Percentiles rank a stretch among this genome's conserved stretches.
Conservation (phyloP, 1,140 invertebrate species). For the Drosophila watanabei region DNA sequence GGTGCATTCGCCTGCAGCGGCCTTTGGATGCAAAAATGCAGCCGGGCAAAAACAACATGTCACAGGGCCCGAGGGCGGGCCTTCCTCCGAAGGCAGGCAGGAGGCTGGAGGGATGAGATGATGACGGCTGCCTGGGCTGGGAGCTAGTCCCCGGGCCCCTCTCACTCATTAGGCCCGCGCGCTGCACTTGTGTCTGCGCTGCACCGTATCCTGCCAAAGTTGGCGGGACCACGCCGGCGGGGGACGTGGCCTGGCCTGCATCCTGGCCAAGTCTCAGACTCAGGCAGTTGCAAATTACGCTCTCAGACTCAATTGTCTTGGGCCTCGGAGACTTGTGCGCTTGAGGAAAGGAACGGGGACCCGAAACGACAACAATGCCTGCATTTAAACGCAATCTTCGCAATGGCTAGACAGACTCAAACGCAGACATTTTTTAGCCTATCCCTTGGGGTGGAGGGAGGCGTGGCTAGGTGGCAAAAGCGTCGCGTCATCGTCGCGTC, state of each 20-base stretch:
- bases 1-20: constrained; percentile 77
- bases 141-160: constrained; percentile 21
- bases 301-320: constrained; percentile 83
- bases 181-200: constrained; percentile 53
- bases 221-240: constrained; percentile 43
- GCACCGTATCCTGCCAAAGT: constrained; percentile 61
- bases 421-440: constrained; percentile 38
- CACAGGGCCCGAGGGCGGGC: constrained; percentile 39
- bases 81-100: constrained; percentile 2
- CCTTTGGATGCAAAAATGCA: constrained; percentile 73
- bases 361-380: constrained; percentile 72
- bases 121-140: constrained; percentile 47
- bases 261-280: constrained; percentile 72
- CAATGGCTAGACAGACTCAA: constrained; percentile 73
- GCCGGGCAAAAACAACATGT: constrained; percentile 75
- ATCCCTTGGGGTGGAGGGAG: constrained; percentile 38
- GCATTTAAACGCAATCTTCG: constrained; percentile 80
- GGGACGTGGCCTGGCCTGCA: constrained; percentile 43
- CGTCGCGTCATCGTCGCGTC: constrained; percentile 81
- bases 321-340: constrained; percentile 63
- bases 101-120: background rate
- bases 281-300: constrained; percentile 83
- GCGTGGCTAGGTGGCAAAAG: constrained; percentile 65
- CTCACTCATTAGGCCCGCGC: constrained; percentile 73
- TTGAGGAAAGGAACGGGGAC: constrained; percentile 52